Base-by-base conservation (phyloP, 2,888 invertebrate species). In the Amiota mariae region DNA sequence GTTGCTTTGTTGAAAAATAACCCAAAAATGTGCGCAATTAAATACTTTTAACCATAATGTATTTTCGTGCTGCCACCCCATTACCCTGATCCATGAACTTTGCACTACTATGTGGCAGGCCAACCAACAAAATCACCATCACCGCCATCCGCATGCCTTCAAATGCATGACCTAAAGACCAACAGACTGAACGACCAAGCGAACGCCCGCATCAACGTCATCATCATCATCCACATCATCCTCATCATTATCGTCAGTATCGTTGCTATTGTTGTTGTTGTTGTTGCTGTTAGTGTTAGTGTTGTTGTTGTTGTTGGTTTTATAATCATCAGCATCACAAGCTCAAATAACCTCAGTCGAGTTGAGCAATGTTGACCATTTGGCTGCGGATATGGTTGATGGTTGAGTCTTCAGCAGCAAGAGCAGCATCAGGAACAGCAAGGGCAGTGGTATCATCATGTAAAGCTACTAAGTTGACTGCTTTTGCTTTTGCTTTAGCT, bases 281-380 rank as follows among this genome's bases (percentile, higher is more conserved):
- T 36, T 36, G 24, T 24, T 56, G 18, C 15, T 15, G 36, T 36
- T 36, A 6, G 36, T 36, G 2, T 36, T 36, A 48, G n/a, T n/a
- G n/a, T n/a, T n/a, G 36, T 36, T 36, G 24, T 24, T 56, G 18
- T 56, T 15, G 36, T 36, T 36, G 36, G 36, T 36, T 36, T 36
- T 36, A 48, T 48, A 66, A 13, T 8, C 63, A 48, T 66, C 15
- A 68, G 13, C n/a, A 54, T 48, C 24, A 11, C 51, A 68, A 68
- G 18, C 59, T 15, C 18, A 15, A 68, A 49, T 8, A 20, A 68
- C 51, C 54, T 68, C 51, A 68, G 24, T 24, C 51, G 54, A 83
- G 85, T 85, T 83, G 82, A 80, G 80, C 83, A 77, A 84, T 83
- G 85, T 81, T 85, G 84, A 85, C 83, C 85, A 84, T 84, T 84